Base-by-base conservation (phyloP, 2,888 invertebrate species). In the Entomobrya proxima region DNA sequence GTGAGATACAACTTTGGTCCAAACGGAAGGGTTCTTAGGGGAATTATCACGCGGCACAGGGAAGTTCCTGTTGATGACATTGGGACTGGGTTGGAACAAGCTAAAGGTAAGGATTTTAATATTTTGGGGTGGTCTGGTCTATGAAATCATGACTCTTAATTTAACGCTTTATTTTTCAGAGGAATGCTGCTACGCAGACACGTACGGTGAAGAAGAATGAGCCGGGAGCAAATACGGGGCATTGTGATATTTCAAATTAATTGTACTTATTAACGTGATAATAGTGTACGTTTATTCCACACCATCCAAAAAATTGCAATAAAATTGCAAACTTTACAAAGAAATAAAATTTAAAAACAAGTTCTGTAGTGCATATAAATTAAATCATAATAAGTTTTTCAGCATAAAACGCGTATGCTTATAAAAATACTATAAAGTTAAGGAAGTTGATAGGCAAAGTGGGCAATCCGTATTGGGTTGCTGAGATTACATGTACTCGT, bases 401-500 rank as follows among this genome's bases (percentile, higher is more conserved):
- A 7, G 44, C 44, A 15, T 40, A 40, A 13, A 58, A n/a, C n/a
- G n/a, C n/a, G n/a, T n/a, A n/a, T n/a, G 35, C 9, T 67, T 69
- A 44, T 69, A 69, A 69, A 69, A 69, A 69, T 69, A 69, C 69
- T 69, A 69, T 40, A 6, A 67, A 67, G 40, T 15, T 21, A n/a
- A 37, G 13, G 27, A 58, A 55, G 18, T 11, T 55, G 2, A 2
- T 2, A 11, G 15, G 21, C 55, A 55, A n/a, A 55, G 24, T 9
- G 21, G 18, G 11, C 11, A n/a, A 55, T 4, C 21, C 11, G 18
- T n/a, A 18, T 24, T 9, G 18, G 13, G 55, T 3, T 44, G 18
- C 2, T 24, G 55, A 69, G n/a, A 30, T 72, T 75, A 88, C 88
- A 88, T 88, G 64, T 88, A 88, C 30, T 88, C 88, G 58, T 88